Evolutionary conservation across 2,888 invertebrate species (phyloP).

Genomic region (Nemotelus pantherinus): DNA sequence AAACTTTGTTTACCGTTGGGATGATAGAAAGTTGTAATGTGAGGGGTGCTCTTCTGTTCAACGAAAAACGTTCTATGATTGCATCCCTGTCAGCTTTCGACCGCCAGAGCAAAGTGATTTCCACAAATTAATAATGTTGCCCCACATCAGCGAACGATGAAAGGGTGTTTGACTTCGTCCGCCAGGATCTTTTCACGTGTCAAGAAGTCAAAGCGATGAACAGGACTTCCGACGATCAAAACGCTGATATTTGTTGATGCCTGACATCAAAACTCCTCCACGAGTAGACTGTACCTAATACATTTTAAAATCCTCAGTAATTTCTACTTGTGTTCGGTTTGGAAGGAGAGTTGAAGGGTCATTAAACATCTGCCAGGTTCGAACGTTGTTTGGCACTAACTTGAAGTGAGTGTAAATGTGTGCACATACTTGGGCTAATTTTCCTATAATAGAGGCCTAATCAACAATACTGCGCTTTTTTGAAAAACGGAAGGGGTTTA

Average conservation of each 20-base stretch:
- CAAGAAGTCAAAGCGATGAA: slow-evolving; percentile 37
- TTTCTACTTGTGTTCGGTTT: slow-evolving; percentile 8
- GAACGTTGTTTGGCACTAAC: slow-evolving; percentile 2
- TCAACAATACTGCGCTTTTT: slow-evolving; percentile 41
- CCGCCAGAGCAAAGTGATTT: slow-evolving; percentile 17
- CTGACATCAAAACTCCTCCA: slow-evolving; percentile 19
- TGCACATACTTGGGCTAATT: slow-evolving; percentile 47
- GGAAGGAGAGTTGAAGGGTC: slow-evolving; percentile 16
- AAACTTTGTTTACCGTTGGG: slow-evolving; percentile 11
- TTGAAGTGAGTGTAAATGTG: slow-evolving; percentile 36
- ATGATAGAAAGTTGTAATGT: not conserved
- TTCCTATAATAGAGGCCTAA: slow-evolving; percentile 48
- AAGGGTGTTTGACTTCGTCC: slow-evolving; percentile 8
- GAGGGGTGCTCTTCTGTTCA: not conserved
- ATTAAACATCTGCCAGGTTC: slow-evolving; percentile 29
- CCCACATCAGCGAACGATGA: not conserved
- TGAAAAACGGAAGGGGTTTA: not conserved
- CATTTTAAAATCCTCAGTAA: slow-evolving; percentile 28
- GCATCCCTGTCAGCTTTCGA: slow-evolving; percentile 33
- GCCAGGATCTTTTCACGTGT: slow-evolving; percentile 29
- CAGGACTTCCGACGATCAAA: slow-evolving; percentile 24
- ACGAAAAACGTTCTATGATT: slow-evolving; percentile 30
- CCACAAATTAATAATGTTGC: slow-evolving; percentile 30
- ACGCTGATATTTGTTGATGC: slow-evolving; percentile 10
- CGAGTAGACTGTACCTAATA: slow-evolving; percentile 1